These are phyloP conservation scores for Gallinago solitaria DNA, from an alignment of 2,797 vertebrate species.

Conservation along the genomic window DNA sequence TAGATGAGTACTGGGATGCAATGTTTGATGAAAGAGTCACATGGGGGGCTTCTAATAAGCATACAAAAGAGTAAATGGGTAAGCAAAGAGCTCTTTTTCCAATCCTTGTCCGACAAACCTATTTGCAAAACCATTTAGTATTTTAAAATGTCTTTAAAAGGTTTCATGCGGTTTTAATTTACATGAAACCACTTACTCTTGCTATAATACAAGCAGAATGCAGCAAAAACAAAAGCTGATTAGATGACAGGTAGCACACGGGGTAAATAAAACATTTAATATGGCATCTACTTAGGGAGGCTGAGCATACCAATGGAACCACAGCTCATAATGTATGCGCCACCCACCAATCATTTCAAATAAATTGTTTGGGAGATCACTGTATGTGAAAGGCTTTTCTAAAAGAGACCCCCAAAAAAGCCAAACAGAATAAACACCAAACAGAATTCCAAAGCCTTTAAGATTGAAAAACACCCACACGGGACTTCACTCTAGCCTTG, in stretches of 20 bases:
- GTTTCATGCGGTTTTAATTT: conserved; percentile 65
- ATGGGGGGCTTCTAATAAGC: conserved; percentile 27
- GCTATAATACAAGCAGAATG: conserved; percentile 37
- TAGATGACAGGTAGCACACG: conserved; percentile 57
- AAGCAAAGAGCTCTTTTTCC: conserved; percentile 64
- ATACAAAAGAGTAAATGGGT: conserved; percentile 55
- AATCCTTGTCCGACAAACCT: conserved; percentile 60
- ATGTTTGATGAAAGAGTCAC: conserved; percentile 58
- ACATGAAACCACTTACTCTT: conserved; percentile 63
- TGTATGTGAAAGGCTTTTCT: neutral
- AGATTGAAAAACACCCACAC: neutral
- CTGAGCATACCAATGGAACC: conserved; percentile 47
- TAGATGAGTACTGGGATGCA: conserved; percentile 50
- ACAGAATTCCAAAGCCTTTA: neutral
- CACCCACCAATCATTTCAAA: conserved; percentile 31
- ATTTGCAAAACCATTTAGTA: conserved; percentile 60
- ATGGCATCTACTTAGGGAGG: conserved; percentile 7
- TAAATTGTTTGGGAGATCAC: neutral
- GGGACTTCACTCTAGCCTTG: neutral
- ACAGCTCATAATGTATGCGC: neutral
- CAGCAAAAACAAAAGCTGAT: conserved; percentile 68
- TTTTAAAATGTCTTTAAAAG: conserved; percentile 63
- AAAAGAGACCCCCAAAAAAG: neutral
- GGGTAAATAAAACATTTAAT: conserved; percentile 70
- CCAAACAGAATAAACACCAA: neutral